These are phyloP conservation scores for Engystomops pustulosus DNA, from an alignment of 2,113 vertebrate species.

Conservation along the genomic window DNA sequence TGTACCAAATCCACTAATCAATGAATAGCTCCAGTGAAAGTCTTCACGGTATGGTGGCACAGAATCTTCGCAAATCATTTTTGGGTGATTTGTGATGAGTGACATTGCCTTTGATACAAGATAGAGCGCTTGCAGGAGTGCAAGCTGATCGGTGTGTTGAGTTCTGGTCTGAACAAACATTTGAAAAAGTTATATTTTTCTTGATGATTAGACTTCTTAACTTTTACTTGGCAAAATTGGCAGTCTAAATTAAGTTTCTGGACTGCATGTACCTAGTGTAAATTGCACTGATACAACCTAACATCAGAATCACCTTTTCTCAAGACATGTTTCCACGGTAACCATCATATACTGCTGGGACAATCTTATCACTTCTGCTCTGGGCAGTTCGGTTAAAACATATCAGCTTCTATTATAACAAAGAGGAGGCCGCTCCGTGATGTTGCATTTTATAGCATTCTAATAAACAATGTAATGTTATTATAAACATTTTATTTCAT, in stretches of 20 bases:
- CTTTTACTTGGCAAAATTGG: neutral
- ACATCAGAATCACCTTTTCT: conserved; percentile 71
- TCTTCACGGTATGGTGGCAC: too few species aligned
- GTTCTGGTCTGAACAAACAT: too few species aligned
- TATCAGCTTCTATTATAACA: conserved; percentile 66
- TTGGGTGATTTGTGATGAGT: too few species aligned
- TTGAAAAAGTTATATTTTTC: neutral
- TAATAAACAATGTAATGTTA: conserved; percentile 1
- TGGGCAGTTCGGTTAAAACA: conserved; percentile 68
- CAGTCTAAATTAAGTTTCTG: conserved; percentile 6
- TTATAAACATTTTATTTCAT: neutral
- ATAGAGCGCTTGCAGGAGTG: too few species aligned
- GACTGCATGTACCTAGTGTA: conserved; percentile 62
- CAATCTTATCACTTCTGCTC: conserved; percentile 68
- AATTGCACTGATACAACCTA: conserved; percentile 70
- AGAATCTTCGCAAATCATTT: too few species aligned
- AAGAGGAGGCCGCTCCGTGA: conserved; percentile 56
- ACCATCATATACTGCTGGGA: conserved; percentile 73
- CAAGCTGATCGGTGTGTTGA: too few species aligned
- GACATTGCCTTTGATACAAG: too few species aligned
- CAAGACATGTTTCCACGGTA: conserved; percentile 78
- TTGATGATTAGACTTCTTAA: neutral
- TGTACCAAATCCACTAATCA: too few species aligned
- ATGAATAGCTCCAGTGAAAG: too few species aligned
- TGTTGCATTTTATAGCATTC: conserved; percentile 58